These are phyloP conservation scores for Hylaeus volcanicus DNA, from an alignment of 1,140 invertebrate species.

Conservation along the genomic window DNA sequence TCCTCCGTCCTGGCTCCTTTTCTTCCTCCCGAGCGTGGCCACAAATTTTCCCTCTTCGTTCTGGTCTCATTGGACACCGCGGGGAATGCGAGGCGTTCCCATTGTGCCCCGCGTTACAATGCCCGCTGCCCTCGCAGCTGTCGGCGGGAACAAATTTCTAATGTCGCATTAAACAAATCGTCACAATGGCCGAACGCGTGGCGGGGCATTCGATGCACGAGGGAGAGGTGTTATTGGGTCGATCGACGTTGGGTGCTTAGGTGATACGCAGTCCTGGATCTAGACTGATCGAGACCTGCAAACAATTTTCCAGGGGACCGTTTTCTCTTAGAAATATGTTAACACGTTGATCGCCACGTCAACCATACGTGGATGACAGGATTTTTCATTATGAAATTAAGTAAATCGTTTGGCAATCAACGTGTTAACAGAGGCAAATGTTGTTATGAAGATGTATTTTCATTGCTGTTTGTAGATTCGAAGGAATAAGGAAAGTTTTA, in stretches of 20 bases:
- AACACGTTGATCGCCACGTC: no score
- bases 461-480: no score
- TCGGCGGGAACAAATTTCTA: slow-evolving; percentile 75
- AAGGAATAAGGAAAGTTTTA: no score
- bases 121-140: slow-evolving; percentile 67
- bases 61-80: slow-evolving; percentile 44
- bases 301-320: no score
- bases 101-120: slow-evolving; percentile 62
- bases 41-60: slow-evolving; percentile 52
- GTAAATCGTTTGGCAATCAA: no score
- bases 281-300: no score
- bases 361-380: no score
- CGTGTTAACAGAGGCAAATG: no score
- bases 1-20: slow-evolving; percentile 47
- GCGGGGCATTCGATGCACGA: slow-evolving; percentile 60
- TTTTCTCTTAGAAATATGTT: no score
- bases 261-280: no score
- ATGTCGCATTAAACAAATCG: slow-evolving; percentile 73
- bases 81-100: slow-evolving; percentile 70
- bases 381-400: no score
- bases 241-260: slow-evolving; percentile 47
- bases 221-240: slow-evolving; percentile 53
- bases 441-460: no score
- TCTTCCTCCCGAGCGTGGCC: slow-evolving; percentile 28
- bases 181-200: slow-evolving; percentile 61